Conservation (phyloP, 23 tunicate genomes). For the Trididemnum nubilum region DNA sequence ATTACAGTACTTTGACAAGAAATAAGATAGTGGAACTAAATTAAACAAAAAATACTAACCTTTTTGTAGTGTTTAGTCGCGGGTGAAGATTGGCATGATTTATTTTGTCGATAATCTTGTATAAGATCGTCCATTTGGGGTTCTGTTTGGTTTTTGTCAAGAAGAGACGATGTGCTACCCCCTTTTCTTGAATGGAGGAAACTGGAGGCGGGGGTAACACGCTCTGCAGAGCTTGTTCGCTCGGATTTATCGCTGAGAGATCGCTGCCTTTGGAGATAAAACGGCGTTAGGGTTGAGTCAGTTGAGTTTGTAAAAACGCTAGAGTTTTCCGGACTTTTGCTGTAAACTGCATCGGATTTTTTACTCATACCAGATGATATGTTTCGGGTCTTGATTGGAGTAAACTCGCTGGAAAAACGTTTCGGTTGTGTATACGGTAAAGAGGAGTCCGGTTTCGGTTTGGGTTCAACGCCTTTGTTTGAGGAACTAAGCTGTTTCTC, state of each 20-base stretch:
- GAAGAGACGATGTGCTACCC: conserved; percentile 59
- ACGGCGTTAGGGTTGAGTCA: conserved; percentile 3
- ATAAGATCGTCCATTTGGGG: background rate
- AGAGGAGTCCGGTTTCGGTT: background rate
- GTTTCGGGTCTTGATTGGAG: background rate
- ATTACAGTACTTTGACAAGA: too few relatives aligned
- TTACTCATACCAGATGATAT: background rate
- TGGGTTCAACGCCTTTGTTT: background rate
- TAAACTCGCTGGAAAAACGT: background rate
- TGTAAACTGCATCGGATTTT: background rate
- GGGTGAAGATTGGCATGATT: conserved; percentile 31
- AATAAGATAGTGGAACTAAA: too few relatives aligned
- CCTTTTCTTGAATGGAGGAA: background rate
- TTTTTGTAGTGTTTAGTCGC: conserved; percentile 44
- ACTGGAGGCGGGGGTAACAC: background rate
- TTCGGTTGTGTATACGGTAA: background rate
- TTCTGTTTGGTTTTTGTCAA: background rate
- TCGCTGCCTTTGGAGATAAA: conserved; percentile 30
- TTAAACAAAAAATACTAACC: conserved; percentile 9
- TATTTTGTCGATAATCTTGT: background rate
- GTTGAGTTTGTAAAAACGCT: conserved; percentile 1
- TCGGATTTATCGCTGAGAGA: conserved; percentile 38
- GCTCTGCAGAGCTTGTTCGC: background rate
- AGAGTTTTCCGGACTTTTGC: background rate
- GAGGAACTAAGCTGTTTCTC: background rate